Evolutionary conservation across 2,797 vertebrate species (phyloP), one percentile per base, ranked within the genome.

Genomic region (Pempheris klunzingeri): DNA sequence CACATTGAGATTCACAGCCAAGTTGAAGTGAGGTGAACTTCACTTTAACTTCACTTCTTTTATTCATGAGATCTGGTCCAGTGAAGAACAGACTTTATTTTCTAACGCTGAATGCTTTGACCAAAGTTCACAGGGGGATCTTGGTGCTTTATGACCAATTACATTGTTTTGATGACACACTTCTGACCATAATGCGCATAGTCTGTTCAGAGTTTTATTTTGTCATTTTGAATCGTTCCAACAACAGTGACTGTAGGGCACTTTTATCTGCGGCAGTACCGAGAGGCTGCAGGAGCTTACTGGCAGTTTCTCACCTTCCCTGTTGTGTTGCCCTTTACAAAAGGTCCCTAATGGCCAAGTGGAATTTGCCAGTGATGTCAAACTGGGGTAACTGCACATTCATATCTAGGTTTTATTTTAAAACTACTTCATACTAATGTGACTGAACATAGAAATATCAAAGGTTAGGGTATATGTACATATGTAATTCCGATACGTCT

Each of bases 291-390:
- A 44, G 52, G 53, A 52, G 22, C 44, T 41, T 38, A 7, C 13
- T 26, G 32, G 52, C 26, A 10, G 22, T 26, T 18, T 36, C 53
- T n/a, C 58, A 63, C 49, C 62, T 57, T 49, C 41, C 46, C 55
- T 38, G 43, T 32, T 38, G 52, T 26, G 30, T 38, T 60, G 55
- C 32, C 63, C 71, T 79, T 78, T 55, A n/a, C 39, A 43, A 53
- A 74, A 57, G 22, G 28, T 66, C 52, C 22, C 41, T 1, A 11
- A 24, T 10, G 54, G 38, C 28, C 24, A 36, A 30, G 38, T 61
- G 47, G 39, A 59, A 68, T 73, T 61, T 66, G 32, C 34, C 18
- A 53, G 41, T 18, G 39, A 62, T 38, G 28, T 55, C 60, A 50
- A 26, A 41, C 62, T 38, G 49, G n/a, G 34, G 28, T 30, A 52